These are phyloP conservation scores for Pelobates cultripes DNA, from an alignment of 2,797 vertebrate genomes.

Conservation along the genomic window DNA sequence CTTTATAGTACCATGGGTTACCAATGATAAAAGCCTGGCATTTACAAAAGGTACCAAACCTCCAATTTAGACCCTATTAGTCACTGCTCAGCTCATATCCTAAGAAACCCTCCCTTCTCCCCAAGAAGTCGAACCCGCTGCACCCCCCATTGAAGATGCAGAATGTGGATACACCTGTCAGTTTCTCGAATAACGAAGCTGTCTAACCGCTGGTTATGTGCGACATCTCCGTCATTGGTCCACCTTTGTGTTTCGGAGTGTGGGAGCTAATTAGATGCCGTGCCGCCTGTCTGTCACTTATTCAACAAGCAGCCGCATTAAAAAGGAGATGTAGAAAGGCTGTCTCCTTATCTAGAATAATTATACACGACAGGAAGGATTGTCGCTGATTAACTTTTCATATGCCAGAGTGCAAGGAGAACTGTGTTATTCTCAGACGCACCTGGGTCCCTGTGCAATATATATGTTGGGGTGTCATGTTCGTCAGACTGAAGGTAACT, in stretches of 20 bases:
- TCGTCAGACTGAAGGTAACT: no score
- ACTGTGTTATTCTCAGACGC: no score
- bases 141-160: conserved; percentile 1
- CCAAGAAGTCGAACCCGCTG: not conserved
- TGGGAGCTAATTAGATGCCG: conserved; percentile 27
- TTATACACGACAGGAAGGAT: not conserved
- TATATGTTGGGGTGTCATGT: no score
- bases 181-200: not conserved
- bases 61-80: not conserved
- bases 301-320: not conserved
- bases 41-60: not conserved
- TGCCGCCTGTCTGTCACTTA: conserved; percentile 16
- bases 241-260: conserved; percentile 20
- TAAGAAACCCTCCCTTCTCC: not conserved
- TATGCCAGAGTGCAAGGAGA: not conserved
- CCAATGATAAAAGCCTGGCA: conserved; percentile 3
- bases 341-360: not conserved
- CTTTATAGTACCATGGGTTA: not conserved
- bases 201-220: not conserved
- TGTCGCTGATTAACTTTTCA: not conserved
- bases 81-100: not conserved
- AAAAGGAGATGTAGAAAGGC: not conserved
- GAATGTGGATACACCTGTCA: conserved; percentile 20
- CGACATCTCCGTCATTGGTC: conserved; percentile 6
- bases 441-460: no score